Conservation (phyloP, 2,113 vertebrate species). For the Sylvicapra grimmia region DNA sequence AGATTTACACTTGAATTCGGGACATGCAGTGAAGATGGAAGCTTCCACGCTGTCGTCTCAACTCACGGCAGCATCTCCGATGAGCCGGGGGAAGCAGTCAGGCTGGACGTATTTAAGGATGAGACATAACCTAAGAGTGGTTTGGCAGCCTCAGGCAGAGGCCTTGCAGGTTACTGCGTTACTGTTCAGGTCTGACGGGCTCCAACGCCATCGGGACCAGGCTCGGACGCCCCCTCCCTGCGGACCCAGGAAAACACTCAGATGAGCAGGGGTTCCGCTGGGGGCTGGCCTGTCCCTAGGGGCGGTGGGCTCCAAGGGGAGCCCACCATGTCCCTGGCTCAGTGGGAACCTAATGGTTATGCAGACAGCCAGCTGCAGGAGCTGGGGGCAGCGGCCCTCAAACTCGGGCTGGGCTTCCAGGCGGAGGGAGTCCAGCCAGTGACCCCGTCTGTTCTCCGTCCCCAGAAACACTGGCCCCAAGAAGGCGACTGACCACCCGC, state of each 20-base stretch:
- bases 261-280: background rate
- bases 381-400: no score
- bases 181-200: rapidly evolving
- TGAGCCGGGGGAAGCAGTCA: rapidly evolving
- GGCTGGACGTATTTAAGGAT: background rate
- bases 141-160: background rate
- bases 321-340: rapidly evolving
- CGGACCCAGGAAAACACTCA: rapidly evolving
- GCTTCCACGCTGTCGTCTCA: rapidly evolving
- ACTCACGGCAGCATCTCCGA: background rate
- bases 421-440: rapidly evolving
- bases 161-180: rapidly evolving
- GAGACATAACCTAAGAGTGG: background rate
- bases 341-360: background rate
- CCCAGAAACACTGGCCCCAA: background rate
- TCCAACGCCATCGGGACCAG: rapidly evolving
- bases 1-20: background rate
- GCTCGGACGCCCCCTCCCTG: rapidly evolving
- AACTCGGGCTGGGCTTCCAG: background rate
- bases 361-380: no score
- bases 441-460: rapidly evolving
- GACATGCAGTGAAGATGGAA: rapidly evolving
- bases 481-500: rapidly evolving
- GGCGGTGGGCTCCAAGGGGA: rapidly evolving
- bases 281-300: rapidly evolving